These are phyloP conservation scores for Dreissena rostriformis DNA, from an alignment of 1,140 invertebrate species.

Conservation along the genomic window DNA sequence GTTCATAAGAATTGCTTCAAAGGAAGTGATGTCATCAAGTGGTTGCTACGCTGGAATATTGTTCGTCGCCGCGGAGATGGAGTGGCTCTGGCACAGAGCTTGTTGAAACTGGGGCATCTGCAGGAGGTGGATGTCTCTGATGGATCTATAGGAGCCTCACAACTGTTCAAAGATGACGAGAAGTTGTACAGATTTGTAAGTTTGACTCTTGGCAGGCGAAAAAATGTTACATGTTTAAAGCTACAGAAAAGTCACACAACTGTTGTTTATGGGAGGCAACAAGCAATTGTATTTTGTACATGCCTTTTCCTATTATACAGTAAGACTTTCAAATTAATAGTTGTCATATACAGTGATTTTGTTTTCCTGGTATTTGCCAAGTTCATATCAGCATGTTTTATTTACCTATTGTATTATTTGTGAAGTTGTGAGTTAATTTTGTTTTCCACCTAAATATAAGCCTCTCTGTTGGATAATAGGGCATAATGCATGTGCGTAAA, in stretches of 20 bases:
- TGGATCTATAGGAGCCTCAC: constrained; percentile 62
- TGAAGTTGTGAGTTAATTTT: no score
- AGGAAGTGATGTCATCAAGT: constrained; percentile 70
- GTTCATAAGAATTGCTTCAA: constrained; percentile 73
- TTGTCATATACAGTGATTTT: no score
- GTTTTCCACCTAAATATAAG: no score
- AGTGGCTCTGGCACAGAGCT: constrained; percentile 68
- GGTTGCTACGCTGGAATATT: constrained; percentile 72
- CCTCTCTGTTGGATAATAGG: no score
- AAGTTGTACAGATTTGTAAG: constrained; percentile 75
- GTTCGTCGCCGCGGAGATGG: constrained; percentile 70
- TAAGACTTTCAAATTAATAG: neutral
- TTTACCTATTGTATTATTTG: no score
- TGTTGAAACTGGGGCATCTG: constrained; percentile 70
- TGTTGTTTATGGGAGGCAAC: neutral
- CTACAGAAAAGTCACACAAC: neutral
- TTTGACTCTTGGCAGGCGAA: neutral
- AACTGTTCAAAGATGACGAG: constrained; percentile 68
- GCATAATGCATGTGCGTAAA: no score
- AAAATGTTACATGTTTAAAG: neutral
- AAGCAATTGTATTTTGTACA: neutral
- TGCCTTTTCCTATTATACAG: neutral
- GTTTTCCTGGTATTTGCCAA: no score
- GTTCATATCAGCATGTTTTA: no score
- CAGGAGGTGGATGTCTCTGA: constrained; percentile 73